Percentiles rank a stretch among this genome's conserved stretches.
These are phyloP conservation scores for Rhinolophus sinicus DNA, from an alignment of 2,113 vertebrate genomes.

Conservation along the genomic window DNA sequence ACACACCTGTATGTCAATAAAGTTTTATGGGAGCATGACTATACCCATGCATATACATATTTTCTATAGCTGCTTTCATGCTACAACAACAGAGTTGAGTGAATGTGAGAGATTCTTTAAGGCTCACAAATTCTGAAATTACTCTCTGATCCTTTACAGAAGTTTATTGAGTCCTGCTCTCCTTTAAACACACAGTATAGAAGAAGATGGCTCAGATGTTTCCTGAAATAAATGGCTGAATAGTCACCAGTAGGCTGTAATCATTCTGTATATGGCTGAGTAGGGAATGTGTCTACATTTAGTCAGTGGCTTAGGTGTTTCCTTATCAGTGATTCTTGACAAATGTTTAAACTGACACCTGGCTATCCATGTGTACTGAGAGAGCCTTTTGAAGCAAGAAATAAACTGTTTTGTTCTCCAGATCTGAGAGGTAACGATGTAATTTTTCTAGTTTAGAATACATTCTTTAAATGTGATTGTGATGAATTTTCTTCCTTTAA, in stretches of 20 bases:
- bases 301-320: neutral
- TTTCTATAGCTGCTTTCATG: neutral
- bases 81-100: neutral
- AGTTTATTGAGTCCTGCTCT: neutral
- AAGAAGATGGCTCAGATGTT: neutral
- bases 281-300: neutral
- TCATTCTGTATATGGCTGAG: neutral
- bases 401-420: conserved; percentile 8
- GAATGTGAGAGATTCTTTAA: neutral
- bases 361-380: conserved; percentile 8
- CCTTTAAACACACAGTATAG: accelerated
- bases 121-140: neutral
- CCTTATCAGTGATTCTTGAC: conserved; percentile 10
- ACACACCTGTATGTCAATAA: neutral
- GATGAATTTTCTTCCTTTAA: conserved; percentile 19
- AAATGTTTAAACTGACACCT: neutral
- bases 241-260: neutral
- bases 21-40: neutral
- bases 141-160: neutral
- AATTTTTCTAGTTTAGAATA: conserved; percentile 11
- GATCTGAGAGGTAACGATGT: neutral
- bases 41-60: neutral
- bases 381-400: conserved; percentile 8
- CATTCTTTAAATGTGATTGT: conserved; percentile 21
- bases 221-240: neutral